phyloP scores from a whole-genome alignment of 2,113 vertebrate genomes.

The Ochotona curzoniae region DNA sequence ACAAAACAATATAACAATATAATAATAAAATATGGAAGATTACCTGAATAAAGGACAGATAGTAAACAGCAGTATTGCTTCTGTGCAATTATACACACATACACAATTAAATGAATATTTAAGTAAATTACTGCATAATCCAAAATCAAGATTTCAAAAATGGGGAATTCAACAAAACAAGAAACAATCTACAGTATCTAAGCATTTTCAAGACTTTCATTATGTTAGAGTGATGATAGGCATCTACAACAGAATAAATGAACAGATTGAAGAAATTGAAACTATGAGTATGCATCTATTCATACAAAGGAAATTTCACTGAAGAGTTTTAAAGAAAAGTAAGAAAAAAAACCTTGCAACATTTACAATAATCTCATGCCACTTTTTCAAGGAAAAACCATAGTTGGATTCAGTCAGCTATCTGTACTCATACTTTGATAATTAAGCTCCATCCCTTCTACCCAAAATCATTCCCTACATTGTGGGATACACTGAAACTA shows the following conservation, averaged over 20 bases:
- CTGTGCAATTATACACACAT: background rate
- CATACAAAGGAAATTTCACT: background rate
- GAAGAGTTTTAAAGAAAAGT: slow-evolving; percentile 24
- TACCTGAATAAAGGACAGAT: background rate
- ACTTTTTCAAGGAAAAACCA: background rate
- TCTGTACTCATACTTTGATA: background rate
- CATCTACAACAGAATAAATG: background rate
- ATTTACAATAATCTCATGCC: background rate
- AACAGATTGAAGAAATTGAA: background rate
- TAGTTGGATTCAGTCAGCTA: background rate
- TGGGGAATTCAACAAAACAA: background rate
- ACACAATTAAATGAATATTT: background rate
- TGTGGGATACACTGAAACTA: background rate
- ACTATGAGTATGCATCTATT: background rate
- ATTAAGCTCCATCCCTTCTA: background rate
- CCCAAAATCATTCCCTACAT: slow-evolving; percentile 2
- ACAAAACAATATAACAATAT: background rate
- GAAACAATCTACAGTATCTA: background rate
- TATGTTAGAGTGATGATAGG: background rate
- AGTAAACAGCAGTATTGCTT: background rate
- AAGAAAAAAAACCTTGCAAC: background rate
- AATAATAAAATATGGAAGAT: background rate
- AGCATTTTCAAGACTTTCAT: background rate
- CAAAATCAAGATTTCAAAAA: slow-evolving; percentile 40
- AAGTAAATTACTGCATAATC: background rate